Base-by-base conservation (phyloP, 2,888 invertebrate genomes). In the Cenopis cana region DNA sequence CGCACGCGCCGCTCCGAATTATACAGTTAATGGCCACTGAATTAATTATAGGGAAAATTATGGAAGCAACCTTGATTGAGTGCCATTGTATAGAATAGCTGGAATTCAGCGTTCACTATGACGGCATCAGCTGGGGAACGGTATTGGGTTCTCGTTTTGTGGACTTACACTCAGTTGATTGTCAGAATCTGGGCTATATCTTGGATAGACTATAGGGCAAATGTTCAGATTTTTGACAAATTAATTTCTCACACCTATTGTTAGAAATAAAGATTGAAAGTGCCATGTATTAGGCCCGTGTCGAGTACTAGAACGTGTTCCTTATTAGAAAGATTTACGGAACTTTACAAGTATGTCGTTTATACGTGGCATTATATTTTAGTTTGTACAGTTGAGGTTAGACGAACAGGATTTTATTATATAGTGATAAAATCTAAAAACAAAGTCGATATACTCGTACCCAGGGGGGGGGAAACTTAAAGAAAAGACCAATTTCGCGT, bases 1-100 rank as follows among this genome's bases (percentile, higher is more conserved):
- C 85, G 89, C 90, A 88, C 90, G 89, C 88, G 90, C 87, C 86
- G 79, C 76, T 68, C 24, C 56, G 65, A 52, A 62, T 62, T 65
- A 60, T 54, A 72, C 64, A 61, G 56, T 69, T 69, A 69, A 69
- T 69, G 69, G 69, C 50, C 64, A 68, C 55, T 50, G 69, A 64
- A 69, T 69, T 69, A 65, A 69, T 69, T 69, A 64, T 52, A 52
- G 18, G 64, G 54, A 65, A 68, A 68, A 69, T 69, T 69, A 69
- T 69, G 69, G 69, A 52, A 69, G 24, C 59, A 68, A 68, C 64
- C 69, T 65, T 64, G 69, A 65, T 59, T 52, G 69, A 65, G 64
- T 65, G 69, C 64, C 65, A 46, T 69, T 64, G 62, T 62, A 50
- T 50, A 33, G 54, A 38, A 38, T 24, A 52, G 10, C 64, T 64